Base-by-base conservation (phyloP, 2,113 vertebrate species). In the Steatornis caripensis region DNA sequence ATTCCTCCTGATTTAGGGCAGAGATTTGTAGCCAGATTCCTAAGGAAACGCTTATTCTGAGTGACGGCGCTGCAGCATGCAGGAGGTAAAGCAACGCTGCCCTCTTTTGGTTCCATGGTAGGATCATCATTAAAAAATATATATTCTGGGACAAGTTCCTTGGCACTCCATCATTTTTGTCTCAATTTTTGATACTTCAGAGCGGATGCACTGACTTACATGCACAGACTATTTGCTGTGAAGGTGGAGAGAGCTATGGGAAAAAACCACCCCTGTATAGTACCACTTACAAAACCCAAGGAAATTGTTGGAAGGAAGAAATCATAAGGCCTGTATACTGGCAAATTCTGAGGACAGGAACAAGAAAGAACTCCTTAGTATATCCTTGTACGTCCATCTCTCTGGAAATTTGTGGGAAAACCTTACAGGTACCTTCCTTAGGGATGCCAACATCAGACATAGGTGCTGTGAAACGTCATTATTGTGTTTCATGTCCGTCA, bases 61-160 rank as follows among this genome's bases (percentile, higher is more conserved):
- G 30, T 2, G 41, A 36, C 64, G 45, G 48, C 1, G 4, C 39
- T 0, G 3, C 64, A 69, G 41, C 9, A 0, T 0, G 4, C 70
- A 57, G 57, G 62, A 6, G 3, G 45, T 87, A 92, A 75, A 76
- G 45, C 29, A 4, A 4, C 93, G 90, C 90, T 98, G 96, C 96
- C 97, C 96, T 97, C 97, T 97, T 83, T 93, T 64, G 97, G 96
- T 71, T 95, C 62, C 61, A 90, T 5, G 3, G 54, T 39, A 30
- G 0, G 2, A 62, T 34, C n/a, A n/a, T 1, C 64, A 87, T 7
- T n/a, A n/a, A 27, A 37, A 88, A 80, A 27, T 77, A 61, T 48
- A 36, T 7, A 17, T 8, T 70, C 51, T 2, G 7, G 58, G 46
- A 65, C 29, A 21, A 2, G 9, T 77, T 88, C 41, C 64, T 64